Percentiles rank a stretch among this genome's conserved stretches.
These are phyloP conservation scores for Lucifuga dentata DNA, from an alignment of 2,113 vertebrate genomes.

Conservation along the genomic window DNA sequence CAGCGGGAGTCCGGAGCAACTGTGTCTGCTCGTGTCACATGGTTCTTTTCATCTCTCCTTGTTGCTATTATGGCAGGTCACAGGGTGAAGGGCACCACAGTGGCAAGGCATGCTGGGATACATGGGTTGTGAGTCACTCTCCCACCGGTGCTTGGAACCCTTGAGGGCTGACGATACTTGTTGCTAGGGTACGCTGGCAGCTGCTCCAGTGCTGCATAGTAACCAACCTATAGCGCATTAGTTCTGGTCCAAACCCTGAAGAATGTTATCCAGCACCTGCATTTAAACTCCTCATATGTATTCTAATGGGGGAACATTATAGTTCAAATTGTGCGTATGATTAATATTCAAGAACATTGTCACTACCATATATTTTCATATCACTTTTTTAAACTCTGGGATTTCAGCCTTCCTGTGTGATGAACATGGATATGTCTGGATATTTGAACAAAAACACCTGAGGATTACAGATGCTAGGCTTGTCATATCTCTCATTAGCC, in stretches of 20 bases:
- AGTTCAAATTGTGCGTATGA: not conserved
- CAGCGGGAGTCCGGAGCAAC: slow-evolving; percentile 60
- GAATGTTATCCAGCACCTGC: slow-evolving; percentile 69
- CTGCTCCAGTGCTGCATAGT: slow-evolving; percentile 67
- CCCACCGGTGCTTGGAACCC: slow-evolving; percentile 56
- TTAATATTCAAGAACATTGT: not conserved
- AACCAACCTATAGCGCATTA: slow-evolving; percentile 70
- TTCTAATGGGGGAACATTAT: slow-evolving; percentile 60
- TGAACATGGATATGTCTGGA: slow-evolving; percentile 50
- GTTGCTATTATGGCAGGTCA: slow-evolving; percentile 74
- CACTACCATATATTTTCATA: no score
- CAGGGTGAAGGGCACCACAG: slow-evolving; percentile 69
- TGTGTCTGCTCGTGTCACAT: slow-evolving; percentile 62
- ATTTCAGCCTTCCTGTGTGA: slow-evolving; percentile 46
- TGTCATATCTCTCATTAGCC: slow-evolving; percentile 58
- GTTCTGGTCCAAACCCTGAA: slow-evolving; percentile 70
- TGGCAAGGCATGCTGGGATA: slow-evolving; percentile 83
- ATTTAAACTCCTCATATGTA: slow-evolving; percentile 73
- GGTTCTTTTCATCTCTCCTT: slow-evolving; percentile 76
- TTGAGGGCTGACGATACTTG: slow-evolving; percentile 53
- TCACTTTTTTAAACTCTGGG: slow-evolving; percentile 31
- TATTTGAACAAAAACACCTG: slow-evolving; percentile 59
- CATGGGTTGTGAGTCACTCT: slow-evolving; percentile 70
- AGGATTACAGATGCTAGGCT: slow-evolving; percentile 68
- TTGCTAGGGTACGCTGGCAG: slow-evolving; percentile 80